phyloP scores from a whole-genome alignment of 2,797 vertebrate species.

The Corythornis leucogaster region DNA sequence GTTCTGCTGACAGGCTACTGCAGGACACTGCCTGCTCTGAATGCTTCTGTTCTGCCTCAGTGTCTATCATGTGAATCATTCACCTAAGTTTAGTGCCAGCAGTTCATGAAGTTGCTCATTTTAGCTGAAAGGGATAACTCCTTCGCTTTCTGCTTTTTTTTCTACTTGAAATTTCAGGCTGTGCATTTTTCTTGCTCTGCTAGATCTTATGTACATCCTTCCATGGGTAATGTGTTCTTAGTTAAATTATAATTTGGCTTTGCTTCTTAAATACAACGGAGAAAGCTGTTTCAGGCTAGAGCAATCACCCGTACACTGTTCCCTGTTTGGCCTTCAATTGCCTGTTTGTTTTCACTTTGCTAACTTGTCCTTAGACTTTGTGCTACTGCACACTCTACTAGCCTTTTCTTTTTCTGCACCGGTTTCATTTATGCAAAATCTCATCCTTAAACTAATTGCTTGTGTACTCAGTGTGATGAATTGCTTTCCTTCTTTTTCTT shows the following conservation, averaged over 20 bases:
- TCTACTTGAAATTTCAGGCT: background rate
- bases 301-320: background rate
- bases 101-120: background rate
- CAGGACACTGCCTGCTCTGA: background rate
- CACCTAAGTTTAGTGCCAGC: background rate
- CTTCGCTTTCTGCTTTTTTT: background rate
- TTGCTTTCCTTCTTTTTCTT: constrained; percentile 11
- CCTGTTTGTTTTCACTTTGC: constrained; percentile 15
- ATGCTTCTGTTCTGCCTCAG: background rate
- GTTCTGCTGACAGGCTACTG: background rate
- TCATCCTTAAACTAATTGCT: constrained; percentile 26
- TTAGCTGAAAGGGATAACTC: background rate
- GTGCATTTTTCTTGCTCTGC: background rate
- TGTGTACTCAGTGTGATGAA: background rate
- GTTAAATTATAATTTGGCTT: constrained; percentile 21
- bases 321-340: background rate
- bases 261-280: background rate
- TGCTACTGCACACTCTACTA: background rate
- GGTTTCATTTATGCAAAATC: constrained; percentile 15
- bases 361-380: background rate
- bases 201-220: background rate
- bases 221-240: background rate
- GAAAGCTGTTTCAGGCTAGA: background rate
- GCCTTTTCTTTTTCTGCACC: background rate
- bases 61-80: background rate